A percentile compares a stretch with the other conserved stretches of the same genome.
These are phyloP conservation scores for Thunnus albacares DNA, from an alignment of 2,797 vertebrate species.

Conservation along the genomic window DNA sequence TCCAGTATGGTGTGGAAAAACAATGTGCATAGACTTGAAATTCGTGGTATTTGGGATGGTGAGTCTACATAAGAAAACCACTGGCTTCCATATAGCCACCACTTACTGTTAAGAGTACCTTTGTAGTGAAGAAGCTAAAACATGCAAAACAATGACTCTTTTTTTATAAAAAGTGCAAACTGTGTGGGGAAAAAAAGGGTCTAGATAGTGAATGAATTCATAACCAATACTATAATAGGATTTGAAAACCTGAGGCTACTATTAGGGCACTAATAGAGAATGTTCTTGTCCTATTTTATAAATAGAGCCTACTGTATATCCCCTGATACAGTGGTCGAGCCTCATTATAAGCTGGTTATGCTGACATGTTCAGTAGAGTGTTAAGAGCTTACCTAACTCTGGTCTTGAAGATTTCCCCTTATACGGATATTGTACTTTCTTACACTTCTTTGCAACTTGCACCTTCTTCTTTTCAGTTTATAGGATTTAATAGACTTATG, in stretches of 20 bases:
- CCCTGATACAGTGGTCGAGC: constrained; percentile 19
- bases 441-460: background rate
- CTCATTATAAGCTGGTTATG: constrained; percentile 59
- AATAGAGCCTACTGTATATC: constrained; percentile 41
- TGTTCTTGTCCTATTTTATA: constrained; percentile 51
- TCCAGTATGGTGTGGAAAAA: background rate
- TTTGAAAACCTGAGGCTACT: constrained; percentile 12
- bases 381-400: constrained; percentile 48
- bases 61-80: background rate
- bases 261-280: constrained; percentile 8
- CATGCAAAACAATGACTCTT: background rate
- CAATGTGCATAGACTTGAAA: background rate
- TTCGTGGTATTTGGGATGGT: background rate
- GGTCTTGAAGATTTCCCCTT: constrained; percentile 42
- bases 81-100: background rate
- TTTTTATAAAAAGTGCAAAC: background rate
- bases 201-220: background rate
- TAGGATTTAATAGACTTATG: background rate
- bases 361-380: constrained; percentile 61
- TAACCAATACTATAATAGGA: background rate
- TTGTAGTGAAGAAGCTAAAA: background rate
- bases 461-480: background rate
- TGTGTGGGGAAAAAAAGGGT: background rate
- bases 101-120: background rate
- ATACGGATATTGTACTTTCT: constrained; percentile 50